Evolutionary conservation across 2,888 invertebrate species (phyloP).

Genomic region (Spatulosminthurus flaviceps): DNA sequence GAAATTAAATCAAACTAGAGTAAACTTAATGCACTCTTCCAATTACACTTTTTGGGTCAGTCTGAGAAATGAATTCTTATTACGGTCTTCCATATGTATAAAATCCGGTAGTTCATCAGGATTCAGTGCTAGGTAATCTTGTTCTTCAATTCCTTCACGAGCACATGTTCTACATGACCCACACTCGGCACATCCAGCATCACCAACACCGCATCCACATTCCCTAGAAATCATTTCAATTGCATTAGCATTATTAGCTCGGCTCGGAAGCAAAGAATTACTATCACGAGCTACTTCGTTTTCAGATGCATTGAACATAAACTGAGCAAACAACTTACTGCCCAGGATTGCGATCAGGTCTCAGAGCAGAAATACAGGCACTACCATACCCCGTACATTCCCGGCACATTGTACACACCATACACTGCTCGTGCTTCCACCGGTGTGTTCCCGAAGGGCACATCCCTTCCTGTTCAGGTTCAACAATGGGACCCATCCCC

Average conservation of each 20-base stretch:
- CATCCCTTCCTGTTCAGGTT: conserved; percentile 71
- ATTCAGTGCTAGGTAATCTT: conserved; percentile 59
- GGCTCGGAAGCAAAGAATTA: no score
- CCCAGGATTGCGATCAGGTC: conserved; percentile 84
- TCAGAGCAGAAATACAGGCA: conserved; percentile 79
- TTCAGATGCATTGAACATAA: background rate
- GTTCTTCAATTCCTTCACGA: conserved; percentile 67
- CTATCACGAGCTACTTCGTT: no score
- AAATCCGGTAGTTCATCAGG: conserved; percentile 47
- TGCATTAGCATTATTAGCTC: no score
- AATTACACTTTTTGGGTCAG: background rate
- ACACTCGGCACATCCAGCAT: conserved; percentile 91
- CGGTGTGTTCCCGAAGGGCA: conserved; percentile 79
- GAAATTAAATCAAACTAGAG: background rate
- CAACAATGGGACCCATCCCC: conserved; percentile 64
- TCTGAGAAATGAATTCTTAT: background rate
- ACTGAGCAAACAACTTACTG: conserved; percentile 73
- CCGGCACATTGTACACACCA: conserved; percentile 88
- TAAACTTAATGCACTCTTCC: background rate
- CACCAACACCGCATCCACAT: conserved; percentile 95
- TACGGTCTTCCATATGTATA: conserved; percentile 49
- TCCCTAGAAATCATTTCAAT: conserved; percentile 71
- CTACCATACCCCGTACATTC: conserved; percentile 94
- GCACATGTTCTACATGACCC: conserved; percentile 92
- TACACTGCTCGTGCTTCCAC: conserved; percentile 77